phyloP scores from a whole-genome alignment of 2,113 vertebrate species.

The Eretmochelys imbricata region DNA sequence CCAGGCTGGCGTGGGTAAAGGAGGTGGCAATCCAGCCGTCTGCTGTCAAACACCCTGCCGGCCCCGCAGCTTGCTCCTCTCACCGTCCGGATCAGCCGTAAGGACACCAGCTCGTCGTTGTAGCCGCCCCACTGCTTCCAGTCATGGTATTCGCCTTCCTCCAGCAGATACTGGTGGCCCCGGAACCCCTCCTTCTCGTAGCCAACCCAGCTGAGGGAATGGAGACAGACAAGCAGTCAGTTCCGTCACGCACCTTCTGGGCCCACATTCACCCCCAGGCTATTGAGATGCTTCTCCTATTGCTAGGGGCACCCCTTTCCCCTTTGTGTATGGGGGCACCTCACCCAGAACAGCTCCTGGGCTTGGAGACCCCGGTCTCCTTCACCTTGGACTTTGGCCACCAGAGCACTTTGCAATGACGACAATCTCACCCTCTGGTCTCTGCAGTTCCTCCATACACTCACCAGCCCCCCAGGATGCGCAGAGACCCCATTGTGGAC shows the following conservation, averaged over 20 bases:
- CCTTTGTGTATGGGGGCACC: not conserved
- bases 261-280: not conserved
- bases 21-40: not conserved
- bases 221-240: not conserved
- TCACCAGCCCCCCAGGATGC: slow-evolving; percentile 92
- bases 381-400: not conserved
- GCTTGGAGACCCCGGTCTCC: not conserved
- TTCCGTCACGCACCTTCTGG: fast-evolving
- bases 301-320: not conserved
- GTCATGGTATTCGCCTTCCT: slow-evolving; percentile 94
- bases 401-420: not conserved
- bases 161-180: slow-evolving; percentile 95
- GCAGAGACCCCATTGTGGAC: slow-evolving; percentile 86
- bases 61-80: slow-evolving; percentile 20
- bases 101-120: slow-evolving; percentile 84
- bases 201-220: slow-evolving; percentile 90
- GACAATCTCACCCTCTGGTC: not conserved
- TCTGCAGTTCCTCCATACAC: not conserved
- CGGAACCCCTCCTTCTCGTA: slow-evolving; percentile 94
- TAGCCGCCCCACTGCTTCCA: slow-evolving; percentile 93
- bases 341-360: not conserved
- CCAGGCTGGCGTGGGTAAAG: not conserved
- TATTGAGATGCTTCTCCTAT: not conserved
- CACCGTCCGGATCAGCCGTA: slow-evolving; percentile 90
- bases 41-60: not conserved